Percentiles rank a stretch among this genome's conserved stretches.
phyloP scores from a whole-genome alignment of 2,888 invertebrate species.

The Ametastegia equiseti region DNA sequence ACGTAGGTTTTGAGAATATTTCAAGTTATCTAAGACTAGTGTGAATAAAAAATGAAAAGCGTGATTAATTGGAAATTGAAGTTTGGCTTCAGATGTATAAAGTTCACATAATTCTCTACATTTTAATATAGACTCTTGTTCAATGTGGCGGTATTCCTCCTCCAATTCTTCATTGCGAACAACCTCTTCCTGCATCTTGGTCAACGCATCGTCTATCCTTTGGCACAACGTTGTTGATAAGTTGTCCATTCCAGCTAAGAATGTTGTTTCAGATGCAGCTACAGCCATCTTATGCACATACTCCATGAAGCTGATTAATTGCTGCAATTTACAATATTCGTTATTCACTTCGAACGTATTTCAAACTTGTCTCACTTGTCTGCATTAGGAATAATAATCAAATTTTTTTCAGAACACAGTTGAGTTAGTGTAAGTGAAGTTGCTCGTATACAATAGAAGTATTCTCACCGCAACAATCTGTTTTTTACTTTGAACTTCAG shows the following conservation, averaged over 20 bases:
- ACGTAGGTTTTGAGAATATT: not conserved
- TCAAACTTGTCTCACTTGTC: too few species aligned
- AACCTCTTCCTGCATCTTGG: slow-evolving; percentile 63
- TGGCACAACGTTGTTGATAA: slow-evolving; percentile 66
- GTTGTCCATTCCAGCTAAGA: slow-evolving; percentile 70
- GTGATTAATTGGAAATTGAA: not conserved
- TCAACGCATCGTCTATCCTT: slow-evolving; percentile 70
- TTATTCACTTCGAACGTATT: slow-evolving; percentile 33
- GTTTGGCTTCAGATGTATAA: slow-evolving; percentile 2
- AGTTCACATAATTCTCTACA: slow-evolving; percentile 50
- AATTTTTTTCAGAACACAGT: too few species aligned
- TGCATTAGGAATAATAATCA: too few species aligned
- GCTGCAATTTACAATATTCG: slow-evolving; percentile 55
- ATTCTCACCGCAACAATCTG: slow-evolving; percentile 63
- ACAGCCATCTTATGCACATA: slow-evolving; percentile 70
- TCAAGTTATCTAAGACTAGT: not conserved
- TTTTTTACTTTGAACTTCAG: slow-evolving; percentile 67
- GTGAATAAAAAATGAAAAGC: not conserved
- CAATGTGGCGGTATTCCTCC: slow-evolving; percentile 64
- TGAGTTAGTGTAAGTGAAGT: not conserved
- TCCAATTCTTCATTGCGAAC: slow-evolving; percentile 63
- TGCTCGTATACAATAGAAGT: not conserved
- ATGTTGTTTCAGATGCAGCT: slow-evolving; percentile 69
- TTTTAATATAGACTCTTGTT: slow-evolving; percentile 64
- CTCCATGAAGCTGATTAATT: slow-evolving; percentile 67